phyloP scores from a whole-genome alignment of 2,113 vertebrate genomes.

The Otus sunia region DNA sequence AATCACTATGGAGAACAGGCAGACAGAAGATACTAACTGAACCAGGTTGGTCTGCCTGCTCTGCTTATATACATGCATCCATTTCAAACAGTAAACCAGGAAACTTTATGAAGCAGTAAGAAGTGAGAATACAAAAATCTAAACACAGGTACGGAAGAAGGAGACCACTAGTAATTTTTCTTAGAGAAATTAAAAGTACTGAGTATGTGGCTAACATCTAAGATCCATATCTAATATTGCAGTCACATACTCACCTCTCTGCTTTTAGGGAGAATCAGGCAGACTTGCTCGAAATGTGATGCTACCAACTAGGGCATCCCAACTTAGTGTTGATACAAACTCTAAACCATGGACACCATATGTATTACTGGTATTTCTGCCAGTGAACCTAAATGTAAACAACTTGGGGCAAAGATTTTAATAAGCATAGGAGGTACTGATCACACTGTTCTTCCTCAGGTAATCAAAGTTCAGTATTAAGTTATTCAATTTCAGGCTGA shows the following conservation, averaged over 20 bases:
- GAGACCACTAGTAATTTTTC: neutral
- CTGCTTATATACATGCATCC: accelerated
- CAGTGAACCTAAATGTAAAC: neutral
- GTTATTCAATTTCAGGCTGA: neutral
- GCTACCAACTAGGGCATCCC: neutral
- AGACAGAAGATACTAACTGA: neutral
- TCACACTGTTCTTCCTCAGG: neutral
- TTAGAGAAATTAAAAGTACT: neutral
- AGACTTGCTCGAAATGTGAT: neutral
- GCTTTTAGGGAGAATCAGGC: neutral
- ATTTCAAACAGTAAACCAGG: neutral
- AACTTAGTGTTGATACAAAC: neutral
- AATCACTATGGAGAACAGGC: accelerated
- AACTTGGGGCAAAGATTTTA: neutral
- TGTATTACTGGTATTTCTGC: neutral
- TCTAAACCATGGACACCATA: neutral
- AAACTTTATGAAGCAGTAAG: neutral
- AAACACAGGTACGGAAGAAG: neutral
- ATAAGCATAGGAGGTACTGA: neutral
- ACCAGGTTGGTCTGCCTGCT: neutral
- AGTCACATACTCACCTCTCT: neutral
- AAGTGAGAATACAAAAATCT: neutral
- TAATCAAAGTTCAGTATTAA: neutral
- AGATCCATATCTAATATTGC: neutral
- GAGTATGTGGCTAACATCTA: neutral